Evolutionary conservation across 2,113 vertebrate species (phyloP), one percentile per base, ranked within the genome.

Genomic region (Centropristis striata): DNA sequence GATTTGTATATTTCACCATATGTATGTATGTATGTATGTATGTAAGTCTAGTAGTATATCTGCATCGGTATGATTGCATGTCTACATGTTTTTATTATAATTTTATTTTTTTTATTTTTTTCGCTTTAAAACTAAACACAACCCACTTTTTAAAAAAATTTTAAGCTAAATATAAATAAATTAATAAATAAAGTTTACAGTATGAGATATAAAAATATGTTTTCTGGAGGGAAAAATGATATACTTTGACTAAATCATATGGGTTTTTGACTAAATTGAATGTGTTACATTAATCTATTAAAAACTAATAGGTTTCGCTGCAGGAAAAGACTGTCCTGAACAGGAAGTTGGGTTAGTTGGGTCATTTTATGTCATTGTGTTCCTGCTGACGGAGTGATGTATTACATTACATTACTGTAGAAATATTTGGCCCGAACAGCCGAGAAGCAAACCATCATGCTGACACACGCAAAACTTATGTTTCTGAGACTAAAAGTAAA

Each of bases 381-480:
- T 14, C 46, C 28, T 49, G 42, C 28, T 28, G 53, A 46, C n/a
- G n/a, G n/a, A n/a, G n/a, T n/a, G n/a, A n/a, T n/a, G 25, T 44
- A 10, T 66, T 44, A 53, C 16, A 8, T n/a, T n/a, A n/a, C n/a
- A n/a, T n/a, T 20, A 13, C n/a, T 36, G 10, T 82, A 49, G 64
- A 25, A 68, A 77, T 68, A 64, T 57, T 37, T 54, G 4, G 51
- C 11, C 28, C 42, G 61, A 74, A 65, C 67, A 81, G 75, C 75
- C 53, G 63, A 74, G 42, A 46, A 32, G 75, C 73, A 37, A 25
- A 59, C 49, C 28, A 13, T 72, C 60, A 23, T 20, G 63, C 80
- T 81, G 81, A 79, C 70, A 87, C 47, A 46, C 20, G 50, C 39
- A 75, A 65, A 91, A 80, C 59, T 18, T 63, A 44, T 71, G 50